These are phyloP conservation scores for Ochropacha duplaris DNA, from an alignment of 2,888 invertebrate species.

Conservation along the genomic window DNA sequence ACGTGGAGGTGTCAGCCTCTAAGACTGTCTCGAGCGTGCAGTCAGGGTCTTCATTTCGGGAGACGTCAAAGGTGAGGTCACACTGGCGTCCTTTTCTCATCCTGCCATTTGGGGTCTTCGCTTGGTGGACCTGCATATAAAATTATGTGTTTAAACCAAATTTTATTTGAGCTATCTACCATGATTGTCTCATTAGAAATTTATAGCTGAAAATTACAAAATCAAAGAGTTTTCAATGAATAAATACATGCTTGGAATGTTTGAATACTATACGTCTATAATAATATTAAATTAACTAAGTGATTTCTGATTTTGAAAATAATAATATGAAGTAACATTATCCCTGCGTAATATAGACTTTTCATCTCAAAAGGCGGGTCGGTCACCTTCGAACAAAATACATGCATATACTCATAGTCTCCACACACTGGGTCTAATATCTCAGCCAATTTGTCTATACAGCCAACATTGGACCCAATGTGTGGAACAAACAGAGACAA, in stretches of 20 bases:
- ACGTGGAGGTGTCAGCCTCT: constrained; percentile 37
- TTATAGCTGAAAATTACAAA: too few species aligned
- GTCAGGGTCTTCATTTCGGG: constrained; percentile 59
- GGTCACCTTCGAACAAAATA: too few species aligned
- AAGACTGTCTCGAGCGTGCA: constrained; percentile 58
- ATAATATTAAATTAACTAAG: too few species aligned
- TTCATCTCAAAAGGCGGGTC: too few species aligned
- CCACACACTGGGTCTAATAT: background rate
- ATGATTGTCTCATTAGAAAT: background rate
- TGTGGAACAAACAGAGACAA: background rate
- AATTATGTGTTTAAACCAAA: background rate
- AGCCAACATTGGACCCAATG: background rate
- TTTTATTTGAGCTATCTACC: background rate
- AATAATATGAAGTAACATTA: too few species aligned
- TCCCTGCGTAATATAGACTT: too few species aligned
- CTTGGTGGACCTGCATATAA: constrained; percentile 36
- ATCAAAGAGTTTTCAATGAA: too few species aligned
- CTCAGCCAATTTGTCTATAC: background rate
- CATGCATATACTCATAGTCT: background rate
- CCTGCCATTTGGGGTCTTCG: constrained; percentile 70
- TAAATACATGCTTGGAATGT: background rate
- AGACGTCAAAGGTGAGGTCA: constrained; percentile 62
- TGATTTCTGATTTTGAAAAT: too few species aligned
- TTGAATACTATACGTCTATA: background rate
- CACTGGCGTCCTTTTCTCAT: constrained; percentile 50